Evolutionary conservation across 1,140 invertebrate species (phyloP).

Genomic region (Cotesia vestalis): DNA sequence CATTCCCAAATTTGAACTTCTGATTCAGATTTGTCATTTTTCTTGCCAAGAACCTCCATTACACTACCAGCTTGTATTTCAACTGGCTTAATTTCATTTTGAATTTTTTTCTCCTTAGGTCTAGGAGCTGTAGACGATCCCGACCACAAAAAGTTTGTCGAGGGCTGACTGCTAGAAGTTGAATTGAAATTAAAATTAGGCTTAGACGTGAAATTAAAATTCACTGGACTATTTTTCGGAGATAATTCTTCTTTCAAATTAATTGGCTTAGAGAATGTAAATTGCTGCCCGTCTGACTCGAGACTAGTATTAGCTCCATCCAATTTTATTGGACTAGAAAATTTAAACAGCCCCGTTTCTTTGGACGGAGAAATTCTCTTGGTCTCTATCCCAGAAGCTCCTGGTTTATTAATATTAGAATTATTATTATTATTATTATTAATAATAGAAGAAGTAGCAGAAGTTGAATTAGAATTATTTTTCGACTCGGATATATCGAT

Average conservation of each 20-base stretch:
- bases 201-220: constrained; percentile 5
- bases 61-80: constrained; percentile 56
- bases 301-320: constrained; percentile 47
- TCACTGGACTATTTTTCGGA: constrained; percentile 11
- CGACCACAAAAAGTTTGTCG: constrained; percentile 55
- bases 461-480: not conserved
- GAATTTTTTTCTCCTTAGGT: constrained; percentile 50
- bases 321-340: constrained; percentile 59
- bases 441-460: no score
- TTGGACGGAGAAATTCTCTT: not conserved
- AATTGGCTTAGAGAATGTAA: constrained; percentile 68
- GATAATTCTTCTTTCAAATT: constrained; percentile 42
- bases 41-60: constrained; percentile 49
- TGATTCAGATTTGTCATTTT: not conserved
- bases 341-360: constrained; percentile 47
- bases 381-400: no score
- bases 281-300: constrained; percentile 65
- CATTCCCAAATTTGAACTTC: constrained; percentile 66
- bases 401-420: constrained; percentile 11
- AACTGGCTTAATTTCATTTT: constrained; percentile 30
- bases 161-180: not conserved
- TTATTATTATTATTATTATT: not conserved
- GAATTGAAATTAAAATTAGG: constrained; percentile 24
- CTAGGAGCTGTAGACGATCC: constrained; percentile 50
- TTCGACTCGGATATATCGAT: constrained; percentile 46